These are phyloP conservation scores for Pagrus major DNA, from an alignment of 2,113 vertebrate genomes.

Conservation along the genomic window DNA sequence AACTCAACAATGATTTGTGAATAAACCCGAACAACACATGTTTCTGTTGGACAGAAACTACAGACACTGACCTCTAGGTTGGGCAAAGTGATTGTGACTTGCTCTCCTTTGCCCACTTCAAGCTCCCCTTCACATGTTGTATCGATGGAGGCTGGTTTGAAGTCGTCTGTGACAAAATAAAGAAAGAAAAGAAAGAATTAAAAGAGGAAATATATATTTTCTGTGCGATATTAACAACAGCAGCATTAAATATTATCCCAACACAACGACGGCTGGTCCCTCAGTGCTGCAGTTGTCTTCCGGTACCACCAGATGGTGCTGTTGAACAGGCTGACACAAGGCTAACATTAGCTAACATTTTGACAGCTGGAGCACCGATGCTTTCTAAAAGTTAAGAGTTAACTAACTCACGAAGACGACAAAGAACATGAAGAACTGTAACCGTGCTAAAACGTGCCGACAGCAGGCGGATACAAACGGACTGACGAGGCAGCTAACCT, in stretches of 20 bases:
- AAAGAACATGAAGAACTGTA: fast-evolving
- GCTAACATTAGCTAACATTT: slow-evolving; percentile 50
- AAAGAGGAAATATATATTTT: background rate
- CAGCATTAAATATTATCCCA: too few relatives aligned
- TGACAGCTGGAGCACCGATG: slow-evolving; percentile 37
- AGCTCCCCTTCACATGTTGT: slow-evolving; percentile 95
- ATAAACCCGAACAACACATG: background rate
- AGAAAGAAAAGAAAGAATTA: background rate
- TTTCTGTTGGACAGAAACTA: background rate
- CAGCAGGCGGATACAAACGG: fast-evolving
- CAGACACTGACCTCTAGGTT: slow-evolving; percentile 91
- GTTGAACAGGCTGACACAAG: background rate
- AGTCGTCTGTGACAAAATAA: slow-evolving; percentile 91
- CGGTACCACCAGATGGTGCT: slow-evolving; percentile 56
- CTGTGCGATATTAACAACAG: background rate
- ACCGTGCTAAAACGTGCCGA: fast-evolving
- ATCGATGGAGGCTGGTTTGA: slow-evolving; percentile 98
- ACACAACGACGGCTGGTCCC: background rate
- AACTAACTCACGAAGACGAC: background rate
- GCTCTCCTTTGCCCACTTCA: slow-evolving; percentile 97
- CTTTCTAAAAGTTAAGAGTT: background rate
- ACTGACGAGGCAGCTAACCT: background rate
- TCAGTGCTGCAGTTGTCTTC: background rate
- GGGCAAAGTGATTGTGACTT: slow-evolving; percentile 97
- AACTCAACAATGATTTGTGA: background rate